phyloP scores from a whole-genome alignment of 2,113 vertebrate species.

The Columbina picui region DNA sequence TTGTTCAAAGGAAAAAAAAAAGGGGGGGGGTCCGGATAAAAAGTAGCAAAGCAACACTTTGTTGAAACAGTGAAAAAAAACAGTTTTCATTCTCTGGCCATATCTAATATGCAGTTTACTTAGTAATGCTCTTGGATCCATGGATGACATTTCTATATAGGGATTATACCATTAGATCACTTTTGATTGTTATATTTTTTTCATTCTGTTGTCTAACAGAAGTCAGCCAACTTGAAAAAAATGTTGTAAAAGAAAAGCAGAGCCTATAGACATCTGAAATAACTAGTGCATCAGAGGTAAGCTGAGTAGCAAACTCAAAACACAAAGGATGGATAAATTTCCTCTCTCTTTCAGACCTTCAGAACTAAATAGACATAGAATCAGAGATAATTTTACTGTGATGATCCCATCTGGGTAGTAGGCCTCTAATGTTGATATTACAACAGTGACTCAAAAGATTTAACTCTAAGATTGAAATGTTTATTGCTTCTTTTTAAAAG shows the following conservation, averaged over 20 bases:
- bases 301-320: background rate
- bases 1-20: background rate
- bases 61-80: background rate
- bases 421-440: background rate
- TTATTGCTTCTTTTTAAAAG: background rate
- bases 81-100: background rate
- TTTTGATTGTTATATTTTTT: background rate
- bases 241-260: background rate
- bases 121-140: background rate
- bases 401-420: background rate
- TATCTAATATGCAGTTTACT: background rate
- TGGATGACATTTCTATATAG: background rate
- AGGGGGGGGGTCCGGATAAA: too few relatives aligned
- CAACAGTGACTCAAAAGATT: background rate
- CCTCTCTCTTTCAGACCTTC: background rate
- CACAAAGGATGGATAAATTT: background rate
- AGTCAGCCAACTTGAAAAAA: background rate
- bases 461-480: background rate
- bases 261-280: background rate
- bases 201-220: background rate
- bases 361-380: background rate
- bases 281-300: background rate
- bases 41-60: background rate
- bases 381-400: background rate
- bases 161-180: background rate